A percentile compares a stretch with the other conserved stretches of the same genome.
phyloP scores from a whole-genome alignment of 92 coral and sea anemone species.

The Zoanthus sociatus region DNA sequence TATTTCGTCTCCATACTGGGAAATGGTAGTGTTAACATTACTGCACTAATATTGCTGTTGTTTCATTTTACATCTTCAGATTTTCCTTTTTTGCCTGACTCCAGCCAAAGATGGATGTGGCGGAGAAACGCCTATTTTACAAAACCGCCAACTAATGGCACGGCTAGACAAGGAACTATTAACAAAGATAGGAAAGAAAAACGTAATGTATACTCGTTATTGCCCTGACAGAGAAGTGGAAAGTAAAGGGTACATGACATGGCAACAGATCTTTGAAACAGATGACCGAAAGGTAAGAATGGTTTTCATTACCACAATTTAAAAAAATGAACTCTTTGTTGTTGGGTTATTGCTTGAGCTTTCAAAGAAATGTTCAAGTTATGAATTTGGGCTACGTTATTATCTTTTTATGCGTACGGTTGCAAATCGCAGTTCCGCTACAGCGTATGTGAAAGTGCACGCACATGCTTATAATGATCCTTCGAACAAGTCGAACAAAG shows the following conservation, averaged over 20 bases:
- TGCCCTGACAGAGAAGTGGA: constrained; percentile 45
- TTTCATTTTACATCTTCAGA: neutral
- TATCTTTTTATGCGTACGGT: too few species aligned
- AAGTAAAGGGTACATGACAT: constrained; percentile 34
- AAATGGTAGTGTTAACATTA: neutral
- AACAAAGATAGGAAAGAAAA: constrained; percentile 59
- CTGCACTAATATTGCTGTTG: neutral
- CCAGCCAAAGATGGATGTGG: constrained; percentile 66
- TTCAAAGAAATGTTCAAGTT: too few species aligned
- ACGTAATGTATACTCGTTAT: constrained; percentile 58
- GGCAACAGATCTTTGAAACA: constrained; percentile 56
- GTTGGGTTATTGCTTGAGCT: too few species aligned
- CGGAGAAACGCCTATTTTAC: constrained; percentile 69
- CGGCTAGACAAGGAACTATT: constrained; percentile 61
- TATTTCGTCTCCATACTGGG: neutral
- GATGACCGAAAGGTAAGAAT: constrained; percentile 39
- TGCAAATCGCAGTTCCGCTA: too few species aligned
- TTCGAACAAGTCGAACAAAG: too few species aligned
- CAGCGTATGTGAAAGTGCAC: too few species aligned
- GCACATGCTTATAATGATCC: too few species aligned
- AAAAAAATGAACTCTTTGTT: too few species aligned
- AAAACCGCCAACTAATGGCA: constrained; percentile 58
- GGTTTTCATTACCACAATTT: too few species aligned
- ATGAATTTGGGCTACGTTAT: too few species aligned
- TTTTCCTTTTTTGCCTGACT: constrained; percentile 56